Base-by-base conservation (phyloP, 2,113 vertebrate genomes). In the Cochlearius cochlearius region DNA sequence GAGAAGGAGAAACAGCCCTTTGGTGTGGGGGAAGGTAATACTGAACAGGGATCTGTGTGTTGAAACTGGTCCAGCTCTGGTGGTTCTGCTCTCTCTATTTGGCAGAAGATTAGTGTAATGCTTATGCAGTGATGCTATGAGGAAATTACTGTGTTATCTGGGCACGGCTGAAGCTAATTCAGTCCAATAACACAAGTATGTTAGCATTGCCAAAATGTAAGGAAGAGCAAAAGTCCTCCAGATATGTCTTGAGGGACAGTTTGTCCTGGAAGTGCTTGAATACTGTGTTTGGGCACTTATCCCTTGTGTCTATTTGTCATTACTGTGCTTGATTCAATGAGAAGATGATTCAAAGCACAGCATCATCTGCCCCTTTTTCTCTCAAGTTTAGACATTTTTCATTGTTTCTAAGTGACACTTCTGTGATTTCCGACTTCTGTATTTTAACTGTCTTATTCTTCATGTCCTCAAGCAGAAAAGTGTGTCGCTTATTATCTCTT, bases 401-500 rank as follows among this genome's bases (percentile, higher is more conserved):
- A 32, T 67, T 10, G 8, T 72, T 86, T 81, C 21, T n/a, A 71
- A 55, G 41, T 27, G 41, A 62, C 73, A 43, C 18, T 41, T 45
- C 5, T 45, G 22, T 62, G 34, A 32, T 23, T 81, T 55, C n/a
- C 0, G 1, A 43, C n/a, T 58, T 50, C 13, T 68, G 7, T 74
- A 15, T 53, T 71, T 66, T 59, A 90, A n/a, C 39, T 41, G 27
- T 43, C 19, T 47, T 77, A 32, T n/a, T 77, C 22, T 77, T 55
- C 8, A 5, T 56, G 49, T 73, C 41, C 34, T 84, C 21, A 43
- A 73, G 72, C 7, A 67, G 60, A 56, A 68, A 72, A 62, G 12
- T 1, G 0, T 56, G 7, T 43, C 0, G 2, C 15, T 56, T 53
- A 64, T 53, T 49, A 19, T 7, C 45, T 75, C 8, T 29, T 73